Base-by-base conservation (phyloP, 2,888 invertebrate species). In the Gymnosoma rotundatum region DNA sequence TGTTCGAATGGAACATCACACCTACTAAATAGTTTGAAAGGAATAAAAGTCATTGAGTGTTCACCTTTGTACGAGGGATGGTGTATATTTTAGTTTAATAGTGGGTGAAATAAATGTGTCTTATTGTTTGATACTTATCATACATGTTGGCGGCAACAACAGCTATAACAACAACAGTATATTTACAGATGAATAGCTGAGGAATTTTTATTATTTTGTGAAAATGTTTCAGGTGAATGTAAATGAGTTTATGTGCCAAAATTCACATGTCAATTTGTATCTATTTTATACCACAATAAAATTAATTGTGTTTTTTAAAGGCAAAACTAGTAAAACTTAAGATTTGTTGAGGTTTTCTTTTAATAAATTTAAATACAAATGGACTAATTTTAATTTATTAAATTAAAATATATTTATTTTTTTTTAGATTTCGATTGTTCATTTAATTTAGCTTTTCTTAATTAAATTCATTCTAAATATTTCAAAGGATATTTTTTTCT, bases 1-100 rank as follows among this genome's bases (percentile, higher is more conserved):
- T 70, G 42, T 67, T 64, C 73, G 64, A 74, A 83, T 42, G 10
- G 61, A 74, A 66, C 72, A 79, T 79, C 80, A 63, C 48, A 61
- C 70, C 32, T 60, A 56, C 16, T 64, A 20, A 66, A 75, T 54
- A n/a, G 54, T 67, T 72, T 64, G 56, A 76, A 70, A 20, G 10
- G 12, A 69, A 61, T 48, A 76, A 42, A 66, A 61, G 18, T 42
- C 16, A 60, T n/a, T 42, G 64, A 72, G 66, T 54, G 61, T 63
- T 78, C 67, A 73, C 42, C 79, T 60, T 32, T 14, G 56, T 45
- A 8, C 58, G 25, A 79, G 64, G 63, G 72, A 16, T 72, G 78
- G 56, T 72, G 50, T 64, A 58, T 58, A 42, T 8, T 72, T 56
- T 56, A 38, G 21, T 25, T 52, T 12, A 9, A 5, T 20, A 36